Evolutionary conservation across 30 jellyfish, hydroid and myxozoan species (phyloP).

Genomic region (Hydractinia echinata): DNA sequence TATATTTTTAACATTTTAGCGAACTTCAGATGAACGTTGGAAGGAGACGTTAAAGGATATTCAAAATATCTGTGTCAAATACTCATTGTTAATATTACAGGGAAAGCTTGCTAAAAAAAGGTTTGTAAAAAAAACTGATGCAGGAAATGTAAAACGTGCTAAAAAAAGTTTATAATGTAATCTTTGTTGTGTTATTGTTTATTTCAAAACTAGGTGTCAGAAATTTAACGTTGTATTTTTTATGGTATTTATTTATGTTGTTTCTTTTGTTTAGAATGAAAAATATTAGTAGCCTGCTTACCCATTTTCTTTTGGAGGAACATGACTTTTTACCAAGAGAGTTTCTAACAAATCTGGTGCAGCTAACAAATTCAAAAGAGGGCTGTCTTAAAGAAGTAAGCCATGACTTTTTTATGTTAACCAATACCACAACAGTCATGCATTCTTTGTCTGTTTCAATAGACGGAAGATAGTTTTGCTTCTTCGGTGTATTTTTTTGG

Average conservation of each 20-base stretch:
- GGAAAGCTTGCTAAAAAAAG: conserved; percentile 52
- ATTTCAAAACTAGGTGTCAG: not conserved
- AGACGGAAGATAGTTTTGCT: no score
- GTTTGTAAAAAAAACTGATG: conserved; percentile 28
- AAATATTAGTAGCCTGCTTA: conserved; percentile 30
- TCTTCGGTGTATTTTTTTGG: no score
- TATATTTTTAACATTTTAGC: conserved; percentile 34
- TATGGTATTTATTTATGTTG: not conserved
- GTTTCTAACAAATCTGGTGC: conserved; percentile 38
- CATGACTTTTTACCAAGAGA: conserved; percentile 58
- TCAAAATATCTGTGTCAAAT: conserved; percentile 39
- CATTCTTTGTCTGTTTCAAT: not conserved
- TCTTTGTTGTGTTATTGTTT: not conserved
- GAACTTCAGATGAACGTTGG: conserved; percentile 58
- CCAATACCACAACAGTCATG: not conserved
- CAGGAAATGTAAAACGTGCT: no score
- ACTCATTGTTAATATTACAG: conserved; percentile 33
- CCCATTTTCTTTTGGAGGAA: conserved; percentile 53
- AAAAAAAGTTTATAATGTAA: no score
- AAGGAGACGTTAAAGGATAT: conserved; percentile 36
- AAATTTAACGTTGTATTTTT: not conserved
- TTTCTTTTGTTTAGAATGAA: conserved; percentile 35
- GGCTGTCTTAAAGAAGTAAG: no score
- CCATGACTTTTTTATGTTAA: no score
- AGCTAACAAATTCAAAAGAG: not conserved